Evolutionary conservation across 2,113 vertebrate species (phyloP), one percentile per base, ranked within the genome.

Genomic region (Amazona guildingii): DNA sequence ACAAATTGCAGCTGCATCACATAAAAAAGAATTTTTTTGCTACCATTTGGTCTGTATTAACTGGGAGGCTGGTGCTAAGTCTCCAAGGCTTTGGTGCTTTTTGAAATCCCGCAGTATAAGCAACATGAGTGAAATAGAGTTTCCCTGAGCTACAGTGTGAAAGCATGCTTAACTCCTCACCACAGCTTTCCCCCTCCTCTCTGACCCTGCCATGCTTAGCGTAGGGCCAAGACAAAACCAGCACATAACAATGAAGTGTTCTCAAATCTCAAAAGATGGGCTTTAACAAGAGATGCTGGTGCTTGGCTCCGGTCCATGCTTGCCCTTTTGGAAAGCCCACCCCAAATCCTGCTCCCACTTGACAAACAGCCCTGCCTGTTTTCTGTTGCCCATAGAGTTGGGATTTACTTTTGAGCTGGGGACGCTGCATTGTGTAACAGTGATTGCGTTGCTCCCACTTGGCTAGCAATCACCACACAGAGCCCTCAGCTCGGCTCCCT

Each of bases 391-490:
- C 27, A 9, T 4, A 39, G 49, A 69, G 41, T 8, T 27, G 59
- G 25, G 11, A 31, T 54, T 61, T 48, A 27, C 72, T 76, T 77
- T 54, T 44, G 37, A 81, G 75, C 31, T 52, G 51, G 72, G 39
- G 54, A n/a, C 2, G 3, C 48, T 74, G 68, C 19, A 12, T 2
- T 52, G 57, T 46, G 43, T 52, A 24, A 67, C 57, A 31, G 35
- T 1, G 0, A 75, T 66, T 3, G 0, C 5, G 6, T 39, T 81
- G 74, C 9, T 76, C 31, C 23, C 14, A 10, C 62, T 46, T 0
- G 0, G 76, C 24, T 49, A 75, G 70, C 28, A 4, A 16, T 13
- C 28, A 27, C 14, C 46, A 8, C 4, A 0, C 52, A 0, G 0
- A 92, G n/a, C 24, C 24, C 54, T 72, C 86, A 73, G 82, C 76